Evolutionary conservation across 2,113 vertebrate genomes (phyloP), one percentile per base, ranked within the genome.

Genomic region (Sphaerodactylus townsendi): DNA sequence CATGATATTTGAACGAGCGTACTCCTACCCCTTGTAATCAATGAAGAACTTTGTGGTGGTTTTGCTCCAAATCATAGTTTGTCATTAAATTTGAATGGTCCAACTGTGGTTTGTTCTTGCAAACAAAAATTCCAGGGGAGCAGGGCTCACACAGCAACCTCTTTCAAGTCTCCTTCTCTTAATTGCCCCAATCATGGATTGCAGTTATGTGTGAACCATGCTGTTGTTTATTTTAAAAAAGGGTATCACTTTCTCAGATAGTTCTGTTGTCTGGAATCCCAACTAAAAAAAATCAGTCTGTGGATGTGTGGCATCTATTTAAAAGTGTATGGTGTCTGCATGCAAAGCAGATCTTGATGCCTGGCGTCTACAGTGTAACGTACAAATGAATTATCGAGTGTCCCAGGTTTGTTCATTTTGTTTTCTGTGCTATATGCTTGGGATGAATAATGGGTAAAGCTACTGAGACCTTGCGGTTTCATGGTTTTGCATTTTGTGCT

Each of bases 351-450:
- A 75, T 19, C 33, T 73, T 37, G 44, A 46, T 41, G 39, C 2
- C 14, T 64, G 23, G 37, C 41, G 59, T 28, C 25, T 28, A 33
- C 48, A 10, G 4, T 82, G 14, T 74, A 64, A 74, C 21, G 33
- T 9, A 33, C 14, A 21, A 17, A 64, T 66, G 44, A 1, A 8
- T 66, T 19, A 37, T 66, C 23, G 46, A 23, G 33, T 87, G 88
- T 89, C 79, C 87, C 65, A 72, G 70, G 37, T 85, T 23, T 41
- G 2, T 75, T 70, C 64, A 3, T 75, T 35, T n/a, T 91, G 81
- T 81, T 75, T n/a, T 65, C 73, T 82, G 46, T 68, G 37, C 74
- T 41, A 10, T 62, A 17, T 25, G 30, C 3, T 35, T 53, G 35
- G 19, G 41, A 28, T 10, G n/a, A 28, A 44, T 44, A 44, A 44